phyloP scores from a whole-genome alignment of 2,888 invertebrate genomes.

The Caenorhabditis plicata region DNA sequence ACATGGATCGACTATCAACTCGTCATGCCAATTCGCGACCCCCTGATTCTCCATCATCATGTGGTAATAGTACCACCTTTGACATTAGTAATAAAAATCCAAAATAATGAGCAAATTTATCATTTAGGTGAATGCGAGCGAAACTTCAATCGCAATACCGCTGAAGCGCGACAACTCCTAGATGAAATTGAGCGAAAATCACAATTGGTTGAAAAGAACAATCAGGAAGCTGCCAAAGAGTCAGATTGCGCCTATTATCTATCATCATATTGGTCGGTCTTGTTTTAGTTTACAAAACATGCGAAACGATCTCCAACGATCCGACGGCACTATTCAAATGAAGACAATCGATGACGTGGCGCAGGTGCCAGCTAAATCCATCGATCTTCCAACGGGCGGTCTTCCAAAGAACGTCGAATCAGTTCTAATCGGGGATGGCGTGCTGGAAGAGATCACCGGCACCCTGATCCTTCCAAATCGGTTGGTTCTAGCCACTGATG shows the following conservation, averaged over 20 bases:
- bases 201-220: constrained; percentile 19
- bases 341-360: constrained; percentile 27
- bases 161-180: constrained; percentile 18
- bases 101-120: background rate
- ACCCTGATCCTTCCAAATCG: constrained; percentile 37
- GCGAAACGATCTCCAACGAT: constrained; percentile 10
- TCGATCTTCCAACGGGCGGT: constrained; percentile 27
- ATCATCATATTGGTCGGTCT: background rate
- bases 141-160: constrained; percentile 17
- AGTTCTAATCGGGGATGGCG: constrained; percentile 34
- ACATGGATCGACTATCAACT: background rate
- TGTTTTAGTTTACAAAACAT: constrained; percentile 5
- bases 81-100: constrained; percentile 20
- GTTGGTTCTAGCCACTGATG: constrained; percentile 38
- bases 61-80: constrained; percentile 26
- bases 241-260: constrained; percentile 1
- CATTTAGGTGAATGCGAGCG: constrained; percentile 28
- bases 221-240: constrained; percentile 14
- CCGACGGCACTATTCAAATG: too few relatives aligned
- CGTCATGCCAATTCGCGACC: background rate
- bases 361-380: constrained; percentile 19
- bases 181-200: constrained; percentile 28
- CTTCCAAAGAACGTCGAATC: constrained; percentile 43
- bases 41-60: background rate
- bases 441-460: constrained; percentile 35